Conservation (phyloP, 2,113 vertebrate genomes). For the Thamnaconus septentrionalis region DNA sequence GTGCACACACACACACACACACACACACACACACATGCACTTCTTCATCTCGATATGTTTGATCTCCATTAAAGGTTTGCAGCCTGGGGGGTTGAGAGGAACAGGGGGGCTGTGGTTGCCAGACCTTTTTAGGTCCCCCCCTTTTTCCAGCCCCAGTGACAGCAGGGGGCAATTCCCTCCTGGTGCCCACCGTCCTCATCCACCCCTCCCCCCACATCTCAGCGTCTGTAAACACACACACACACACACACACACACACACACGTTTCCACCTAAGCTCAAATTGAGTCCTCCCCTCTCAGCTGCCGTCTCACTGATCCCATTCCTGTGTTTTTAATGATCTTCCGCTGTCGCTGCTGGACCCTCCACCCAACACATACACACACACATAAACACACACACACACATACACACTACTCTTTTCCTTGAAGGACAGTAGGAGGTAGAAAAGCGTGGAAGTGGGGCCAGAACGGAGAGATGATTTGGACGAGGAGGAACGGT, state of each 20-base stretch:
- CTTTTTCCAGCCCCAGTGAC: slow-evolving; percentile 52
- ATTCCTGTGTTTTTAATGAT: slow-evolving; percentile 66
- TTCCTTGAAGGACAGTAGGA: slow-evolving; percentile 1
- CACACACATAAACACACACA: not conserved
- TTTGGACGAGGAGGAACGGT: not conserved
- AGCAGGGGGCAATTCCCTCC: slow-evolving; percentile 58
- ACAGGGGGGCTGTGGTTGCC: slow-evolving; percentile 27
- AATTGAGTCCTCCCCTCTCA: slow-evolving; percentile 64
- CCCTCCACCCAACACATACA: not conserved
- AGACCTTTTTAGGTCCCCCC: slow-evolving; percentile 38
- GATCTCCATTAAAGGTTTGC: slow-evolving; percentile 62
- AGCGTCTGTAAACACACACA: slow-evolving; percentile 18
- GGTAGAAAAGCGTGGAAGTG: slow-evolving; percentile 26
- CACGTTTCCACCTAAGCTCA: slow-evolving; percentile 61
- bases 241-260: slow-evolving; percentile 9
- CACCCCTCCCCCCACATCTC: slow-evolving; percentile 60
- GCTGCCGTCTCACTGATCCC: slow-evolving; percentile 60
- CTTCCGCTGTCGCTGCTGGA: slow-evolving; percentile 24
- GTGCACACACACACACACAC: slow-evolving; percentile 11
- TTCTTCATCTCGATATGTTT: slow-evolving; percentile 29
- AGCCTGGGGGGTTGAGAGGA: slow-evolving; percentile 52
- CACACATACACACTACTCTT: not conserved
- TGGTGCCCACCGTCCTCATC: slow-evolving; percentile 53
- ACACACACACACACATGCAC: not conserved
- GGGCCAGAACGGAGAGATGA: slow-evolving; percentile 1